Base-by-base conservation (phyloP, 2,797 vertebrate genomes). In the Melanitta fusca region DNA sequence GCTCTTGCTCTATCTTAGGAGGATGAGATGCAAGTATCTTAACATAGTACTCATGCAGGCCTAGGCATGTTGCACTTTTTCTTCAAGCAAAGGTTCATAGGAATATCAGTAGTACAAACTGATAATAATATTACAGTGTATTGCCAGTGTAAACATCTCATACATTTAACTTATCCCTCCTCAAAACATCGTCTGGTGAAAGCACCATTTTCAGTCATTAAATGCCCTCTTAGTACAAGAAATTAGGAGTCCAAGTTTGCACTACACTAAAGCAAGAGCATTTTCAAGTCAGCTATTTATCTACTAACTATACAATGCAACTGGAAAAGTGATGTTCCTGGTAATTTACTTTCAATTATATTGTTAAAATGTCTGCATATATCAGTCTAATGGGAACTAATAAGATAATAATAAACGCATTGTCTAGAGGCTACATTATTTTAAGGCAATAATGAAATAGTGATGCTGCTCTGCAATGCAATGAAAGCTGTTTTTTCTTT, bases 331-430 rank as follows among this genome's bases (percentile, higher is more conserved):
- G 25, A 56, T 82, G 32, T 61, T 93, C 65, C 65, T 85, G 13
- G 43, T 74, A 83, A 83, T 88, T 85, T 60, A 43, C 88, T 91
- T 93, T 88, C 72, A 80, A 27, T 89, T 85, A 73, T 80, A 22
- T 64, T 43, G n/a, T 83, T 78, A 73, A 88, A 94, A 83, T 88
- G 36, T 57, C 57, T 73, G 47, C 47, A 56, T 47, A 1, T 57
- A 68, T 71, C 65, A 94, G 47, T 77, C 60, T 93, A 89, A 94
- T 82, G 51, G 57, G 75, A 90, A 80, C 65, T 93, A 83, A 91
- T 39, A 38, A 88, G 34, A 24, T 91, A 81, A 62, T 89, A 88
- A 95, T 93, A 87, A 87, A 83, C n/a, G 7, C 5, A 10, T 16
- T 87, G 51, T 94, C 88, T 77, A 83, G 38, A 89, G 61, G n/a